Evolutionary conservation across 2,113 vertebrate species (phyloP).

Genomic region (Polyodon spathula): DNA sequence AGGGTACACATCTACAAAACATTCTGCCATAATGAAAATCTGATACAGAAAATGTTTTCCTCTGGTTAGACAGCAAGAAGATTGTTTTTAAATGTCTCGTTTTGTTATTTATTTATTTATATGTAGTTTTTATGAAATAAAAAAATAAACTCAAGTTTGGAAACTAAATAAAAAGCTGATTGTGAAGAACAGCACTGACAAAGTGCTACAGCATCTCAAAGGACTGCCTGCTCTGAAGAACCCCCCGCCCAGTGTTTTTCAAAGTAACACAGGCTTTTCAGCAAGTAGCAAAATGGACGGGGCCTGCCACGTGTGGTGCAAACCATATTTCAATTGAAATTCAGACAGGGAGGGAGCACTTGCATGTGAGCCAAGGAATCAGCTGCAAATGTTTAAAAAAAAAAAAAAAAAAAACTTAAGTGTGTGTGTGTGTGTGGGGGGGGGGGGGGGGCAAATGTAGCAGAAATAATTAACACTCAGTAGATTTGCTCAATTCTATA

Average conservation of each 20-base stretch:
- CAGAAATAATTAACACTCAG: too few relatives aligned
- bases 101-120: not conserved
- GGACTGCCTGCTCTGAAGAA: too few relatives aligned
- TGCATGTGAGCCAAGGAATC: not conserved
- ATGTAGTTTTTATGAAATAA: too few relatives aligned
- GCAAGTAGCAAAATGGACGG: constrained; percentile 19
- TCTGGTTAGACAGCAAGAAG: too few relatives aligned
- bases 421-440: not conserved
- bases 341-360: constrained; percentile 25
- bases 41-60: too few relatives aligned
- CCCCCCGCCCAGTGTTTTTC: not conserved
- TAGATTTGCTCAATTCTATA: too few relatives aligned
- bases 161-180: too few relatives aligned
- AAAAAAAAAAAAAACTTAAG: too few relatives aligned
- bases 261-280: constrained; percentile 8
- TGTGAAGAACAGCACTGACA: too few relatives aligned
- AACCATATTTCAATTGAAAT: constrained; percentile 25
- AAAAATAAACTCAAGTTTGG: too few relatives aligned
- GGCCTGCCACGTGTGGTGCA: constrained; percentile 40
- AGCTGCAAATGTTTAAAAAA: constrained; percentile 32
- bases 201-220: too few relatives aligned
- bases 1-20: not conserved
- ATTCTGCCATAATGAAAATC: not conserved
- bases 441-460: not conserved
- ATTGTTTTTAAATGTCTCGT: too few relatives aligned